phyloP scores from a whole-genome alignment of 2,797 vertebrate genomes.

The Apogon hyalosoma region DNA sequence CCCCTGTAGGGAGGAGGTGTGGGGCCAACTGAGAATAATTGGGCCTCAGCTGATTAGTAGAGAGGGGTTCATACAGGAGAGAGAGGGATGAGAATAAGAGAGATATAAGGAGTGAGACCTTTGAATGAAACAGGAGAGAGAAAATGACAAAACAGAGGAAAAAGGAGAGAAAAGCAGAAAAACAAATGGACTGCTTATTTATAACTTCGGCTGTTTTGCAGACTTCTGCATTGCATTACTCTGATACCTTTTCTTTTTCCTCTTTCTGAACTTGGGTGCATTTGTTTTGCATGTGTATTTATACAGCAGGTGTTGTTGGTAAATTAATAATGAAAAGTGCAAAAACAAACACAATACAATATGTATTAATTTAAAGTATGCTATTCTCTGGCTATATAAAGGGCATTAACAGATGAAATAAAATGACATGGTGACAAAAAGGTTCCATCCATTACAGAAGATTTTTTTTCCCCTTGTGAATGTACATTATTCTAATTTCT shows the following conservation, averaged over 20 bases:
- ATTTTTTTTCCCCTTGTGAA: no score
- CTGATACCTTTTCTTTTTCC: background rate
- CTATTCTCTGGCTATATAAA: no score
- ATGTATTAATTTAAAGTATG: no score
- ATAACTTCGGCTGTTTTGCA: background rate
- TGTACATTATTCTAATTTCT: no score
- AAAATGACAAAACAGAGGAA: slow-evolving; percentile 13
- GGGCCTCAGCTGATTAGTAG: slow-evolving; percentile 79
- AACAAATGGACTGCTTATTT: slow-evolving; percentile 19
- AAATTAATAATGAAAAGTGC: no score
- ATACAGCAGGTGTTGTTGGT: no score
- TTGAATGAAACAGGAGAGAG: slow-evolving; percentile 45
- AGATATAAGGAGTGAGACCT: slow-evolving; percentile 59
- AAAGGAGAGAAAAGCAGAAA: slow-evolving; percentile 51
- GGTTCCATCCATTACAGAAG: no score
- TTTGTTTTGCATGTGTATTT: background rate
- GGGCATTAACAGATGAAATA: no score
- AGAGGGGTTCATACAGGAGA: slow-evolving; percentile 59
- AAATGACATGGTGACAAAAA: no score
- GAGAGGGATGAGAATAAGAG: slow-evolving; percentile 20
- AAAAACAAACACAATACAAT: no score
- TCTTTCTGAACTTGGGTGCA: background rate
- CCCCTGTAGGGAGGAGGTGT: slow-evolving; percentile 70
- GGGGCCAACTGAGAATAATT: slow-evolving; percentile 81
- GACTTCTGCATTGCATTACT: no score